phyloP scores from a whole-genome alignment of 2,888 invertebrate genomes.

The Marronus borbonicus region DNA sequence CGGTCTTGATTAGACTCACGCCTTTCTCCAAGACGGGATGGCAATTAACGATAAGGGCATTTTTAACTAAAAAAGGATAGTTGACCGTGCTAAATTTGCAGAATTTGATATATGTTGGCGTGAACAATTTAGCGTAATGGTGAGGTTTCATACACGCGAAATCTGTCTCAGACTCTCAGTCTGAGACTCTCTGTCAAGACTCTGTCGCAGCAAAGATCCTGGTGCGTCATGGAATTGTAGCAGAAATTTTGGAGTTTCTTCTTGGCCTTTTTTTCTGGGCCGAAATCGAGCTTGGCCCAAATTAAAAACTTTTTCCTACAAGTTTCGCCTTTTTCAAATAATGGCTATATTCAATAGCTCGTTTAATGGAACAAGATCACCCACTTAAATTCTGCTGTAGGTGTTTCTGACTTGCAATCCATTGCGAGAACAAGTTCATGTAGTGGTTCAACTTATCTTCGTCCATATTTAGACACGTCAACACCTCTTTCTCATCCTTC shows the following conservation, averaged over 20 bases:
- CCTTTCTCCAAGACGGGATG: constrained; percentile 8
- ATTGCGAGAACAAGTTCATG: constrained; percentile 1
- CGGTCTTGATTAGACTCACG: not conserved
- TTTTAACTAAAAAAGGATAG: not conserved
- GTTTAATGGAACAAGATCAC: not conserved
- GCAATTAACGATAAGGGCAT: not conserved
- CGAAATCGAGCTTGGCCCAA: constrained; percentile 15
- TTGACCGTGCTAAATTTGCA: not conserved
- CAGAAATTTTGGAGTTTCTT: constrained; percentile 1
- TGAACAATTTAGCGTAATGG: constrained; percentile 15
- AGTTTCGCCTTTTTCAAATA: not conserved
- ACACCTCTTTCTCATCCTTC: not conserved
- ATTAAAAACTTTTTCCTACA: not conserved
- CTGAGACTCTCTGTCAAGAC: no score
- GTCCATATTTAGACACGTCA: not conserved
- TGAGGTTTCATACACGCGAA: not conserved
- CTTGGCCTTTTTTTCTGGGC: constrained; percentile 20
- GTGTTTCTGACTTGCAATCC: constrained; percentile 7
- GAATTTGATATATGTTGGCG: not conserved
- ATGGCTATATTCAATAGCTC: not conserved
- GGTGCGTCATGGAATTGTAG: not conserved
- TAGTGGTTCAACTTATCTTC: constrained; percentile 10
- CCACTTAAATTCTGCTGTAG: not conserved
- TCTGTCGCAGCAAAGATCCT: not conserved
- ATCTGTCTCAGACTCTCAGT: no score